Base-by-base conservation (phyloP, 1,140 invertebrate genomes). In the Dolichoris vasculosae region DNA sequence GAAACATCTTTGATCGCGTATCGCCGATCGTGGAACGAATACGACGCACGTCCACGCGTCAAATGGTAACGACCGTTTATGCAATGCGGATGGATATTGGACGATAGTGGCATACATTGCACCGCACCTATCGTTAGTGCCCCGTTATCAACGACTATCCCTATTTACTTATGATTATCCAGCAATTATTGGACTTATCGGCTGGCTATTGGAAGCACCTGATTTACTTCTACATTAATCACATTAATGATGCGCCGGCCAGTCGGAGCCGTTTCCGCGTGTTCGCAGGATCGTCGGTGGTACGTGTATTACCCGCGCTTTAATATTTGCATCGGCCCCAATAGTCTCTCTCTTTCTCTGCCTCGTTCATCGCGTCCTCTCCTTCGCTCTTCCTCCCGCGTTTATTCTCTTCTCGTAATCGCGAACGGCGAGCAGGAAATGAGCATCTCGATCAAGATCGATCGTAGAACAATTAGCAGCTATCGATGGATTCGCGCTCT, bases 151-250 rank as follows among this genome's bases (percentile, higher is more conserved):
- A 46, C 85, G 86, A 87, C 86, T 88, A 88, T 92, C 90, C 92
- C 90, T 90, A 91, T 93, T 92, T 92, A 92, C 90, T 92, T 92
- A 92, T 91, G 91, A 92, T 92, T 91, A 92, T 92, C 79, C 90
- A 88, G 90, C 91, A 92, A 92, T 93, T 93, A 93, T 92, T 90
- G 90, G 90, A 92, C 92, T 91, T 92, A 92, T 93, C 91, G 91
- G 92, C 89, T 91, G 89, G 90, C 89, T 90, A 90, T 88, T 90
- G 90, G 89, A 90, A 88, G 88, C 91, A 80, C 89, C 91, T 93
- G 92, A 93, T 93, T 93, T 93, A 93, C 93, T 93, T 92, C 91
- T 90, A 90, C 92, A 93, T 93, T 93, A 93, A 93, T 93, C 92
- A 93, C 90, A 90, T 92, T 93, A 93, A 93, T 93, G 92, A 93